A percentile compares a stretch with the other conserved stretches of the same genome.
phyloP scores from a whole-genome alignment of 1,140 invertebrate genomes.

The Drosophila sulfurigaster region DNA sequence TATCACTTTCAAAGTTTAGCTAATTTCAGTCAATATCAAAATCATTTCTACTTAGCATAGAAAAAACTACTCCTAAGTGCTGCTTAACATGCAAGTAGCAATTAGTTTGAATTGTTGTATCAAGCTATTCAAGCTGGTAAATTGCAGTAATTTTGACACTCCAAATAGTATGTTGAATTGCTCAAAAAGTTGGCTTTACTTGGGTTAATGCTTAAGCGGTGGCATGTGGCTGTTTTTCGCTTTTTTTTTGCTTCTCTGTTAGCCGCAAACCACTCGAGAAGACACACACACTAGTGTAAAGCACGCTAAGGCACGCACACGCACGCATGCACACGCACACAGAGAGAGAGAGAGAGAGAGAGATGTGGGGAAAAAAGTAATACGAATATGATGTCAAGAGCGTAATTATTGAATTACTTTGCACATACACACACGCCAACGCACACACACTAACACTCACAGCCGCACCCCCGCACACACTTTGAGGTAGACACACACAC shows the following conservation, averaged over 20 bases:
- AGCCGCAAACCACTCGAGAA: conserved; percentile 32
- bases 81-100: background rate
- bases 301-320: background rate
- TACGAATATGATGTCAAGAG: conserved; percentile 79
- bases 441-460: conserved; percentile 7
- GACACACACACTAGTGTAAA: background rate
- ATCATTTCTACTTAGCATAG: too few relatives aligned
- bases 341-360: conserved; percentile 1
- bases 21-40: too few relatives aligned
- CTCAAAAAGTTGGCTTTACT: conserved; percentile 30
- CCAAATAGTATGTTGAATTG: background rate
- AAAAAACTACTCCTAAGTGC: too few relatives aligned
- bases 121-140: conserved; percentile 3
- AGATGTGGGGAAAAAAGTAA: conserved; percentile 53
- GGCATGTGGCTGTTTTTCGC: conserved; percentile 55
- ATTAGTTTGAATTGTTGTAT: background rate
- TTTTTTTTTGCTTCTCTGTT: background rate
- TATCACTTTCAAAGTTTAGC: too few relatives aligned
- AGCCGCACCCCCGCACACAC: conserved; percentile 6
- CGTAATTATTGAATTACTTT: conserved; percentile 78
- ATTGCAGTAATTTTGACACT: conserved; percentile 3
- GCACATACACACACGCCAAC: conserved; percentile 34
- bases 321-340: conserved; percentile 19
- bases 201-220: conserved; percentile 66
- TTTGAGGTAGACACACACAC: conserved; percentile 2